phyloP scores from a whole-genome alignment of 2,113 vertebrate species.

The Accipiter cooperii region DNA sequence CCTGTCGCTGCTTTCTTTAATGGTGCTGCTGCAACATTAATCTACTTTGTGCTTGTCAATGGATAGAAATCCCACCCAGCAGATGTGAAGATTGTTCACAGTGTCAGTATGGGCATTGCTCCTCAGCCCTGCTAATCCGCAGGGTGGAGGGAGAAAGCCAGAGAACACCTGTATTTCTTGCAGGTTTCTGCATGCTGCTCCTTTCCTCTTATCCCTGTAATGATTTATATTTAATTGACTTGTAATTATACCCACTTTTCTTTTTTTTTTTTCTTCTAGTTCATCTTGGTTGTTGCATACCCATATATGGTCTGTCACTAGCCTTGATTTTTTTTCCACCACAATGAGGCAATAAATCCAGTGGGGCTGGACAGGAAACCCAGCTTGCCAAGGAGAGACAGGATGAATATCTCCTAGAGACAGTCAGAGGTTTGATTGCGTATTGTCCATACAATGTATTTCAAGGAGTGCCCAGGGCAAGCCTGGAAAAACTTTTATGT shows the following conservation, averaged over 20 bases:
- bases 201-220: not conserved
- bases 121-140: not conserved
- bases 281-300: slow-evolving; percentile 3
- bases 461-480: slow-evolving; percentile 42
- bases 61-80: slow-evolving; percentile 7
- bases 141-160: not conserved
- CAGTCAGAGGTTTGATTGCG: not conserved
- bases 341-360: slow-evolving; percentile 52
- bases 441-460: not conserved
- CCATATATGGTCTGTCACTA: slow-evolving; percentile 51
- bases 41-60: not conserved
- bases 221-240: slow-evolving; percentile 44
- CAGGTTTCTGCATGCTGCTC: not conserved
- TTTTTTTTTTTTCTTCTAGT: not conserved
- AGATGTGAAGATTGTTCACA: not conserved
- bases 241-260: slow-evolving; percentile 15
- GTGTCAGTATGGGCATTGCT: not conserved
- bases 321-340: slow-evolving; percentile 33
- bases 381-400: slow-evolving; percentile 51
- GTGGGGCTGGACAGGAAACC: slow-evolving; percentile 50
- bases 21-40: not conserved
- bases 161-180: slow-evolving; percentile 6
- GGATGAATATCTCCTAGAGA: slow-evolving; percentile 14
- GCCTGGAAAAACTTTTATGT: slow-evolving; percentile 26
- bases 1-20: not conserved